phyloP scores from a whole-genome alignment of 2,888 invertebrate species.

The Cosmopolites sordidus region DNA sequence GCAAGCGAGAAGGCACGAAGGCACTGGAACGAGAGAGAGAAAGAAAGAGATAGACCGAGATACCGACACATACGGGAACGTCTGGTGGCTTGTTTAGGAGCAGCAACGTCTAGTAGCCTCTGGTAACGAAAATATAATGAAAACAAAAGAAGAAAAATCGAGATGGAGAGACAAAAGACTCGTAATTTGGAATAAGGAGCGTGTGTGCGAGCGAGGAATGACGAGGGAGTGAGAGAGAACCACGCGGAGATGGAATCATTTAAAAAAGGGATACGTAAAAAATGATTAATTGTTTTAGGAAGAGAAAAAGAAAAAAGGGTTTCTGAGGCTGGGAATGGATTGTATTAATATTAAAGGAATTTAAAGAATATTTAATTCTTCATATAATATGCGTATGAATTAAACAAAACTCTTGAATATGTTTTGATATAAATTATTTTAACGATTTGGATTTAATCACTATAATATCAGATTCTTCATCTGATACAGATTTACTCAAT shows the following conservation, averaged over 20 bases:
- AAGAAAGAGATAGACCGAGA: slow-evolving; percentile 2
- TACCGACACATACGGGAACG: slow-evolving; percentile 9
- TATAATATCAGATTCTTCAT: too few relatives aligned
- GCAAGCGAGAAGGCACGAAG: slow-evolving; percentile 6
- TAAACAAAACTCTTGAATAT: too few relatives aligned
- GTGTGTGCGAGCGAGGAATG: not conserved
- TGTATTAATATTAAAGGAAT: not conserved
- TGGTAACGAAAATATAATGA: slow-evolving; percentile 21
- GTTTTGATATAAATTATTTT: too few relatives aligned
- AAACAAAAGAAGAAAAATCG: slow-evolving; percentile 6
- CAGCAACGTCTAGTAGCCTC: slow-evolving; percentile 18
- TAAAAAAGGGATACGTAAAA: slow-evolving; percentile 16
- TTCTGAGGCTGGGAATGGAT: slow-evolving; percentile 3
- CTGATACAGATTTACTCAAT: too few relatives aligned
- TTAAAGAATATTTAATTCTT: not conserved
- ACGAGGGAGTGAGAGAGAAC: slow-evolving; percentile 26
- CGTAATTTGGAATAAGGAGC: slow-evolving; percentile 12
- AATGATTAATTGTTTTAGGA: slow-evolving; percentile 15
- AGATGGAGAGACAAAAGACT: slow-evolving; percentile 28
- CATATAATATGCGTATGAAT: too few relatives aligned
- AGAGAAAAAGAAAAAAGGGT: slow-evolving; percentile 3
- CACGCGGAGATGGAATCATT: not conserved
- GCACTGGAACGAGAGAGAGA: not conserved
- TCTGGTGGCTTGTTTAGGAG: slow-evolving; percentile 11
- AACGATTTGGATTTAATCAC: too few relatives aligned